Base-by-base conservation (phyloP, 2,113 vertebrate species). In the Ptyas mucosa region DNA sequence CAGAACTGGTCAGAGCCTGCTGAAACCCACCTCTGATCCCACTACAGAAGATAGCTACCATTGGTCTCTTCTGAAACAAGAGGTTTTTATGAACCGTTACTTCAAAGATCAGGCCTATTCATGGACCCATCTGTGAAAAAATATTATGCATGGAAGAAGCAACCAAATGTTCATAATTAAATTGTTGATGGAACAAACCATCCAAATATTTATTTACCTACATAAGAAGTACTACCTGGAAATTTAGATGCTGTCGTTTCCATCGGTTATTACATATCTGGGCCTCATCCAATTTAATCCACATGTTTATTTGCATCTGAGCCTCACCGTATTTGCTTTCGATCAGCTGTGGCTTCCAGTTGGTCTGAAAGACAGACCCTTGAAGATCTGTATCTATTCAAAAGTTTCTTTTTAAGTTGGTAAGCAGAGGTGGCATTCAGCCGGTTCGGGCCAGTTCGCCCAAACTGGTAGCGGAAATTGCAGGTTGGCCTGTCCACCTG, bases 61-160 rank as follows among this genome's bases (percentile, higher is more conserved):
- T 90, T 91, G 88, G 51, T 86, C 51, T 93, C 55, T 92, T 96
- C 89, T 88, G 89, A 43, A 92, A 90, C 26, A 81, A 53, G 7
- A 92, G 46, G 90, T 85, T 23, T 85, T 91, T 55, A 24, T 90
- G 53, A 64, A 92, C 18, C 12, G 1, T 92, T 88, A 39, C 11
- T 75, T 29, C 58, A 49, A 54, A 15, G n/a, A 92, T 9, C 39
- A 49, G 39, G 15, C 18, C 1, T 61, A 21, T 51, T 69, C 86
- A 64, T 53, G 85, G 52, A 39, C 46, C 75, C 34, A 52, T 34
- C 23, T 58, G n/a, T 55, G 87, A 64, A 69, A 54, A 88, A 26
- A 12, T 53, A 43, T 92, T 43, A 29, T 7, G 51, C 49, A 46
- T 53, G 51, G 87, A 75, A 11, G n/a, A 92, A 12, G 21, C n/a